Conservation (phyloP, 2,113 vertebrate genomes). For the Alaudala cheleensis region DNA sequence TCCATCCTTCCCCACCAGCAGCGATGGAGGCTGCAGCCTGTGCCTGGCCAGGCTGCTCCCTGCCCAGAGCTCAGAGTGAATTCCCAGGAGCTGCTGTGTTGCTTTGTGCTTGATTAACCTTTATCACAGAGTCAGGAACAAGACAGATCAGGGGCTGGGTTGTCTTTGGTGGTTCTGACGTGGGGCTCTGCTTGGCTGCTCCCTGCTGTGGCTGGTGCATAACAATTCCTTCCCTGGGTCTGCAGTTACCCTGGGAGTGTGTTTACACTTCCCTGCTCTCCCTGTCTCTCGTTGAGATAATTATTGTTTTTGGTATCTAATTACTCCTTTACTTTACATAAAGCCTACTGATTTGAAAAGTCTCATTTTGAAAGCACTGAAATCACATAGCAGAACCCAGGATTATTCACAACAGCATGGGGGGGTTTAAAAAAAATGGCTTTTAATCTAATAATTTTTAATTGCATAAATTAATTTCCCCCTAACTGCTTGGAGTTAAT, state of each 20-base stretch:
- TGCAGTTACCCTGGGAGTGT: not conserved
- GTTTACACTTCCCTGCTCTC: slow-evolving; percentile 1
- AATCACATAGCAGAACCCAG: not conserved
- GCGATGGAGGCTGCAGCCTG: fast-evolving
- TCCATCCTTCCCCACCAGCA: fast-evolving
- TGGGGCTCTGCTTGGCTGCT: slow-evolving; percentile 40
- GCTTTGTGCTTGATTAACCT: slow-evolving; percentile 61
- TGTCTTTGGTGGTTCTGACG: not conserved
- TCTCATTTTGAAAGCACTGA: not conserved
- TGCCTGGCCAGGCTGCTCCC: fast-evolving
- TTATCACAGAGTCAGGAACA: slow-evolving; percentile 32
- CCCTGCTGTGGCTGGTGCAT: not conserved
- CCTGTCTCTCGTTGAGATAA: slow-evolving; percentile 10
- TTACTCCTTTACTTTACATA: slow-evolving; percentile 36
- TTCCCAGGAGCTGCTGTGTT: not conserved
- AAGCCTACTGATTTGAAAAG: slow-evolving; percentile 10
- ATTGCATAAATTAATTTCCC: slow-evolving; percentile 36
- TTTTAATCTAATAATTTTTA: slow-evolving; percentile 58
- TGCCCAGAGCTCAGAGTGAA: not conserved
- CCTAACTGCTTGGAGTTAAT: slow-evolving; percentile 1
- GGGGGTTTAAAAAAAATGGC: not conserved
- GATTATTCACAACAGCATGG: not conserved
- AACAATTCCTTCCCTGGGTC: slow-evolving; percentile 1
- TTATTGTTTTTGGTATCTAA: slow-evolving; percentile 26
- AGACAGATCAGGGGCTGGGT: not conserved